These are phyloP conservation scores for Drosophila watanabei DNA, from an alignment of 1,140 invertebrate genomes.

Conservation along the genomic window DNA sequence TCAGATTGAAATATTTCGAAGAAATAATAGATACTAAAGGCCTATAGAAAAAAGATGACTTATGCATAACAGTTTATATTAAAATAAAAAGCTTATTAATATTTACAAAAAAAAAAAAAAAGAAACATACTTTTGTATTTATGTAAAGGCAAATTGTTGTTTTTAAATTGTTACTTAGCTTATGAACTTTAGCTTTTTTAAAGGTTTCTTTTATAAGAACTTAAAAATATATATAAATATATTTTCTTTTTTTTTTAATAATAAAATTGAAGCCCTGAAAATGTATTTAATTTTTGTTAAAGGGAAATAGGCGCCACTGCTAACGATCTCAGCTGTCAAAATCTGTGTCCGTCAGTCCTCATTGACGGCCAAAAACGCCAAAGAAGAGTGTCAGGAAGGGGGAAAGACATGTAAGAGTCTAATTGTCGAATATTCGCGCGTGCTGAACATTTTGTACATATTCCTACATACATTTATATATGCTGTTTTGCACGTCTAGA, in stretches of 20 bases:
- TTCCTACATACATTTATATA: neutral
- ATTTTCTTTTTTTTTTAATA: neutral
- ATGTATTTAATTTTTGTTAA: neutral
- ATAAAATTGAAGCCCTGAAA: neutral
- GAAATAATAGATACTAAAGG: no score
- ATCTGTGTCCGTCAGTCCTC: neutral
- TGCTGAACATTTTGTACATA: slow-evolving; percentile 50
- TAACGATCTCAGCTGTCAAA: slow-evolving; percentile 27
- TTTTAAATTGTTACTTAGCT: neutral
- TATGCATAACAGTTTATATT: neutral
- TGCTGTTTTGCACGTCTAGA: slow-evolving; percentile 9
- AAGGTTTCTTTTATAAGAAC: no score
- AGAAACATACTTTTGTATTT: no score
- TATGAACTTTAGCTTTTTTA: no score
- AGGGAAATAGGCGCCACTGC: slow-evolving; percentile 8
- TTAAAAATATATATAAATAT: neutral
- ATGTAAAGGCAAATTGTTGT: neutral
- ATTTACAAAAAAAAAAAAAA: neutral
- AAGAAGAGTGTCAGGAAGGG: neutral
- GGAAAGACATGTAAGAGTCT: slow-evolving; percentile 19
- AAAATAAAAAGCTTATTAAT: neutral
- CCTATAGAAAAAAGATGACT: neutral
- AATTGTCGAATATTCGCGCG: slow-evolving; percentile 68
- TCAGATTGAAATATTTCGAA: no score
- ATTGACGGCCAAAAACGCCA: slow-evolving; percentile 12